Conservation (phyloP, 2,797 vertebrate genomes). For the Eleutherodactylus coqui region DNA sequence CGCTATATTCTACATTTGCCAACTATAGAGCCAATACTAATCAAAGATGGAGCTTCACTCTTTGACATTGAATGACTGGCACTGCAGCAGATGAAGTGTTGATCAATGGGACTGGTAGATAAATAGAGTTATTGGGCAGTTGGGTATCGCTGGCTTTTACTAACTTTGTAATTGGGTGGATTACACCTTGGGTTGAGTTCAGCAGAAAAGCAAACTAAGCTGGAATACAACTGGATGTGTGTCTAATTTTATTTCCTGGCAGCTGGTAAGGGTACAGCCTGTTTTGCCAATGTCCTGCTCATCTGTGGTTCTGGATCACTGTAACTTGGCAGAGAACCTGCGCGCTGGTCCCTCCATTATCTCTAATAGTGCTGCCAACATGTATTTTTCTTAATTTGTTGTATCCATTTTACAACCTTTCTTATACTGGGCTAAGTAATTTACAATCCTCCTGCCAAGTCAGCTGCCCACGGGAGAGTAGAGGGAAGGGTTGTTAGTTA, state of each 20-base stretch:
- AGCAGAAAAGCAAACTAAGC: not conserved
- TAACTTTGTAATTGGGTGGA: conserved; percentile 5
- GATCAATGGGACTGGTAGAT: not conserved
- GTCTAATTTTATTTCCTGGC: conserved; percentile 43
- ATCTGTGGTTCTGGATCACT: conserved; percentile 39
- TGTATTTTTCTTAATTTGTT: conserved; percentile 63
- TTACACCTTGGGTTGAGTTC: conserved; percentile 11
- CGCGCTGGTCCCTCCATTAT: conserved; percentile 42
- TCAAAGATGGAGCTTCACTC: not conserved
- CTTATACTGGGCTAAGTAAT: conserved; percentile 48
- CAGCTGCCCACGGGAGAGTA: conserved; percentile 41
- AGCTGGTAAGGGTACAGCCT: conserved; percentile 32
- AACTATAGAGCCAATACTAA: not conserved
- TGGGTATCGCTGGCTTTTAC: not conserved
- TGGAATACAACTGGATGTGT: conserved; percentile 13
- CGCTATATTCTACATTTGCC: not conserved
- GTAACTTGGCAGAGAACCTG: conserved; percentile 43
- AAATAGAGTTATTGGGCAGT: not conserved
- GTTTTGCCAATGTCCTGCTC: conserved; percentile 37
- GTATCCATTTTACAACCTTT: conserved; percentile 63
- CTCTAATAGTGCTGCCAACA: conserved; percentile 53
- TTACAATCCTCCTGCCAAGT: conserved; percentile 52
- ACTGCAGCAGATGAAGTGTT: not conserved
- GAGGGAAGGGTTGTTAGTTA: conserved; percentile 38
- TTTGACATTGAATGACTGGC: not conserved